phyloP scores from a whole-genome alignment of 92 coral and sea anemone species.

The Hydrozoanthus gracilis region DNA sequence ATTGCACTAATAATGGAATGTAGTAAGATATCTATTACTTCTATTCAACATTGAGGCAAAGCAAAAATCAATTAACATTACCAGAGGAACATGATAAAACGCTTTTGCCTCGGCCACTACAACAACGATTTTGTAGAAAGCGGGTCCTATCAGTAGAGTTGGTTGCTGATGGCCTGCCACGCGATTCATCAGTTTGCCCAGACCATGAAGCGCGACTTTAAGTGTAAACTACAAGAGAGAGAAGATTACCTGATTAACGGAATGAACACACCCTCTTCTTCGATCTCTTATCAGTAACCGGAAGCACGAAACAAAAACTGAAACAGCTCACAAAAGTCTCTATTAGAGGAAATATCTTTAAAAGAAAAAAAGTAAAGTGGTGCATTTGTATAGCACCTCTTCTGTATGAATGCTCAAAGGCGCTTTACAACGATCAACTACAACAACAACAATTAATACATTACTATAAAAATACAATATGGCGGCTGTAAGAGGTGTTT shows the following conservation, averaged over 20 bases:
- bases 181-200: conserved; percentile 1
- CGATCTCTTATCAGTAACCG: too few species aligned
- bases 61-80: background rate
- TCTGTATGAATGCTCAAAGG: too few species aligned
- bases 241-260: background rate
- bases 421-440: too few species aligned
- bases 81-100: conserved; percentile 17
- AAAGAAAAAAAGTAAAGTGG: too few species aligned
- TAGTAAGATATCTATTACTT: background rate
- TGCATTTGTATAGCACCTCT: too few species aligned
- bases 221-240: background rate
- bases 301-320: too few species aligned
- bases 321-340: too few species aligned
- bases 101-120: conserved; percentile 19
- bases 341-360: too few species aligned
- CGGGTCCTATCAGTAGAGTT: conserved; percentile 36
- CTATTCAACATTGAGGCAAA: background rate
- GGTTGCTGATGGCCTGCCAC: background rate
- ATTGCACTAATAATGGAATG: background rate
- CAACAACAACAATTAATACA: too few species aligned
- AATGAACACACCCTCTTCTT: too few species aligned
- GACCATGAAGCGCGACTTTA: conserved; percentile 12
- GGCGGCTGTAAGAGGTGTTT: conserved; percentile 16
- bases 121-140: background rate
- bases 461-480: background rate